Conservation (phyloP, 2,797 vertebrate species). For the Phalanger gymnotis region DNA sequence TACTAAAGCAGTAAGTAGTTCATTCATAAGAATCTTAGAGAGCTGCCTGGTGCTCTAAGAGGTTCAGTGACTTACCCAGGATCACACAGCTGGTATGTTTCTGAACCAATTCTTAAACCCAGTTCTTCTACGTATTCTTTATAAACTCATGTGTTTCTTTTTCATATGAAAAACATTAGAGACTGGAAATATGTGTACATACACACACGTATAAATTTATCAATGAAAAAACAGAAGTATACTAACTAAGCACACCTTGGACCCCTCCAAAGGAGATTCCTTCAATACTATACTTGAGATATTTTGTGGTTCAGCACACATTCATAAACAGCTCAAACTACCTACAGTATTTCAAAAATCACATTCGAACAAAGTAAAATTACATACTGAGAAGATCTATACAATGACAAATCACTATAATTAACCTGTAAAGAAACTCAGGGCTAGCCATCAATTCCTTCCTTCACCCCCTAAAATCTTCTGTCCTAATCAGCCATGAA, state of each 20-base stretch:
- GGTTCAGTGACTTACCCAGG: background rate
- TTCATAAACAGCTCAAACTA: background rate
- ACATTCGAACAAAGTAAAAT: background rate
- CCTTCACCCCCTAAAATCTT: background rate
- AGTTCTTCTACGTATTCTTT: background rate
- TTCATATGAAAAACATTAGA: background rate
- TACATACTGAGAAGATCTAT: background rate
- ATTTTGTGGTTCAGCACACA: background rate
- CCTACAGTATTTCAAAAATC: background rate
- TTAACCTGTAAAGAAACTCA: background rate
- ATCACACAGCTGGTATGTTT: background rate
- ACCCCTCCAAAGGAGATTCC: background rate
- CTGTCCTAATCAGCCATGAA: background rate
- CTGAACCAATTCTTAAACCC: background rate
- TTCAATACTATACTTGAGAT: background rate
- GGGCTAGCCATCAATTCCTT: background rate
- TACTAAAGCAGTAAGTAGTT: background rate
- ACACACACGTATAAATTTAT: background rate
- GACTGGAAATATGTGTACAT: too few relatives aligned
- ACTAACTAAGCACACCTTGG: background rate
- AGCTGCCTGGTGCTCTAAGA: background rate
- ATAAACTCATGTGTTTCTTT: background rate
- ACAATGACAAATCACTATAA: background rate
- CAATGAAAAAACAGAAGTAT: background rate
- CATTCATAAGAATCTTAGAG: background rate